A percentile compares a stretch with the other conserved stretches of the same genome.
Conservation (phyloP, 1,140 invertebrate species). For the Cyclargus thomasi region DNA sequence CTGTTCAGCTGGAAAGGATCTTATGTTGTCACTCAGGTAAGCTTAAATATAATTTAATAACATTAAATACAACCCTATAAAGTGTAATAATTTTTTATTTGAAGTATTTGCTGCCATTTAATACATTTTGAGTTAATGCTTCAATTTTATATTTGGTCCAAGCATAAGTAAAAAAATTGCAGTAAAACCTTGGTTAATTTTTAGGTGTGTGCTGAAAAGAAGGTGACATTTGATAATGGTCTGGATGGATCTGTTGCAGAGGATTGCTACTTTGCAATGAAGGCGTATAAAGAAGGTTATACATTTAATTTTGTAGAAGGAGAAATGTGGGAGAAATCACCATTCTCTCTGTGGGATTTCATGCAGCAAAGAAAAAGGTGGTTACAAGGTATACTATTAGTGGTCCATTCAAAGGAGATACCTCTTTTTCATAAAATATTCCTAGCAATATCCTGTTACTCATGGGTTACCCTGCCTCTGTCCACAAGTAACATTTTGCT, state of each 20-base stretch:
- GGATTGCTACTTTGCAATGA: conserved; percentile 97
- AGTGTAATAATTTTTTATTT: no score
- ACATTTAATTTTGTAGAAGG: conserved; percentile 96
- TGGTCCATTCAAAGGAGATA: conserved; percentile 92
- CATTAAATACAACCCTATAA: no score
- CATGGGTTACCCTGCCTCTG: conserved; percentile 96
- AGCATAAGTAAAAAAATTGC: no score
- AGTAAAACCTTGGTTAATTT: conserved; percentile 32
- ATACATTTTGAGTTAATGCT: no score
- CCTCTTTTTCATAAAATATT: conserved; percentile 89
- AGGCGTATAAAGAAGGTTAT: conserved; percentile 89
- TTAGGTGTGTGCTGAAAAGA: conserved; percentile 89
- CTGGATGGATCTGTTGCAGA: conserved; percentile 97
- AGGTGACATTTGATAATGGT: conserved; percentile 96
- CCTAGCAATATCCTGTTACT: conserved; percentile 92
- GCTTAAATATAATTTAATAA: conserved; percentile 22
- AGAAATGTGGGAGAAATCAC: conserved; percentile 98
- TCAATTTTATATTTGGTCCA: no score
- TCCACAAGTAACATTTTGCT: conserved; percentile 92
- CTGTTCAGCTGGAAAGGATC: conserved; percentile 98
- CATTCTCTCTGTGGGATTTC: conserved; percentile 96
- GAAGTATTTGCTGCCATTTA: no score
- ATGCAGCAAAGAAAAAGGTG: conserved; percentile 96
- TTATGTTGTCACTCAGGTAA: conserved; percentile 94
- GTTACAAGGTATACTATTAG: conserved; percentile 96